Conservation (phyloP, 2,797 vertebrate genomes). For the Bucorvus abyssinicus region DNA sequence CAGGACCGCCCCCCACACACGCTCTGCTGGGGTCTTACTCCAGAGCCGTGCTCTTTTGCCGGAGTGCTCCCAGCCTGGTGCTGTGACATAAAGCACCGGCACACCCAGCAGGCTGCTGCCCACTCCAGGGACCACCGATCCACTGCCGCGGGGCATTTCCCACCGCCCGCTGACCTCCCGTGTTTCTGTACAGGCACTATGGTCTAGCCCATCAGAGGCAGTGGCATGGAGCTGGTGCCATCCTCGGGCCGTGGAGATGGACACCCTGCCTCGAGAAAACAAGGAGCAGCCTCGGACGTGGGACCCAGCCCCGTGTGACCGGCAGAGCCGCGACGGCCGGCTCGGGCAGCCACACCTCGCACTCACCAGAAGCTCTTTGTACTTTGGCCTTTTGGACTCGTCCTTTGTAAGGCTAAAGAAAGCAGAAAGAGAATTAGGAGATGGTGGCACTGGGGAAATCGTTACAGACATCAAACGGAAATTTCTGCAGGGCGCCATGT, state of each 20-base stretch:
- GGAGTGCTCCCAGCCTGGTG: not conserved
- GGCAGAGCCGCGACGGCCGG: fast-evolving
- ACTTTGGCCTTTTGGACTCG: constrained; percentile 99
- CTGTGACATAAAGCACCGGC: not conserved
- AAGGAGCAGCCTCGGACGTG: fast-evolving
- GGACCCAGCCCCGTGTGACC: fast-evolving
- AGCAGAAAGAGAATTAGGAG: constrained; percentile 49
- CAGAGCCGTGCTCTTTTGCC: not conserved
- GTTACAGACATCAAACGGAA: not conserved
- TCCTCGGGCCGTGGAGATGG: not conserved
- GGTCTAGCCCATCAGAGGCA: too few species aligned
- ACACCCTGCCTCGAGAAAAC: not conserved
- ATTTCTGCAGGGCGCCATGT: not conserved
- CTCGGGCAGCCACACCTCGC: not conserved
- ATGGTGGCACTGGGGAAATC: not conserved
- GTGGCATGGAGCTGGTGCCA: not conserved
- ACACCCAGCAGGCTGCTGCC: not conserved
- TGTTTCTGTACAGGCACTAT: not conserved
- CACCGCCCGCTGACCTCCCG: not conserved
- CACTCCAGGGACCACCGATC: too few species aligned
- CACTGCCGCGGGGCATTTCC: fast-evolving
- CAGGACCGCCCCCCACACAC: not conserved
- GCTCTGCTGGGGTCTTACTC: not conserved
- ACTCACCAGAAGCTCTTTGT: constrained; percentile 98
- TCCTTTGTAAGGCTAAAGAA: constrained; percentile 94